Evolutionary conservation across 2,113 vertebrate species (phyloP).

Genomic region (Lanius collurio): DNA sequence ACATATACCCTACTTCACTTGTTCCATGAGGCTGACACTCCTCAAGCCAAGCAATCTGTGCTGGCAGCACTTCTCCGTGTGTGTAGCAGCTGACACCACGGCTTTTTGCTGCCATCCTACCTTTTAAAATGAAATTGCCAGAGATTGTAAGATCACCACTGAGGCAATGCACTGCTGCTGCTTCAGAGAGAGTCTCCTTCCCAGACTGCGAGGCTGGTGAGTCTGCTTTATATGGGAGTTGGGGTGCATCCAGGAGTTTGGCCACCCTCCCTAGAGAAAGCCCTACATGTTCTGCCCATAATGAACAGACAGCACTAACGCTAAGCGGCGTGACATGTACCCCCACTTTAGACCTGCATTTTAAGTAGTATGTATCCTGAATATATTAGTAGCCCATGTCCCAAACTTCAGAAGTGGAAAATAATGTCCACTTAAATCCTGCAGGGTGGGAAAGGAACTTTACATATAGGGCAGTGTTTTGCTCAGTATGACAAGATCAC

Average conservation of each 20-base stretch:
- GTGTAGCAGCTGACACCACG: background rate
- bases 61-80: background rate
- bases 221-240: accelerated
- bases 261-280: background rate
- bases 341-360: background rate
- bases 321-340: accelerated
- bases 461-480: background rate
- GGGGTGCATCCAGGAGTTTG: background rate
- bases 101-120: background rate
- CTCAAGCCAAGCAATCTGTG: background rate
- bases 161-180: background rate
- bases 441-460: background rate
- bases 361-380: background rate
- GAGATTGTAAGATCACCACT: background rate
- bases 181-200: background rate
- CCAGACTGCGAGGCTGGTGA: background rate
- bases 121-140: background rate
- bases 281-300: background rate
- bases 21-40: background rate
- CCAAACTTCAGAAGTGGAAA: background rate
- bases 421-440: background rate
- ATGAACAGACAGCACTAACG: background rate
- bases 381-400: background rate
- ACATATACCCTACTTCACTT: background rate
- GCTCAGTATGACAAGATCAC: background rate